A percentile compares a stretch with the other conserved stretches of the same genome.
phyloP scores from a whole-genome alignment of 2,888 invertebrate genomes.

The Argyresthia goedartella region DNA sequence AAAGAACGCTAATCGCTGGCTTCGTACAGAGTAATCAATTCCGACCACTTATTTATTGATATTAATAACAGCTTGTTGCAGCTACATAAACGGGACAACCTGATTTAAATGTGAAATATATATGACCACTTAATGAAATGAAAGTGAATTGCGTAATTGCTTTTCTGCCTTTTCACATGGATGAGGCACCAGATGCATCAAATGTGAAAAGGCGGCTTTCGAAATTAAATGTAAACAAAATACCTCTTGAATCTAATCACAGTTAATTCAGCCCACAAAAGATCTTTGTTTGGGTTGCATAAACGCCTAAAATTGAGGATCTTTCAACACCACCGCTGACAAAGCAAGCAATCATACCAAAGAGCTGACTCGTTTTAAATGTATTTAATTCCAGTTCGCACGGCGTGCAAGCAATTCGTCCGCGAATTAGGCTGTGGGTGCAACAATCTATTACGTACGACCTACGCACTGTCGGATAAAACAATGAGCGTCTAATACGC shows the following conservation, averaged over 20 bases:
- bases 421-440: conserved; percentile 33
- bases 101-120: too few species aligned
- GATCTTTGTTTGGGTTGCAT: not conserved
- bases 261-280: not conserved
- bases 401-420: not conserved
- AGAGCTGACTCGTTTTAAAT: not conserved
- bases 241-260: not conserved
- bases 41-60: conserved; percentile 17
- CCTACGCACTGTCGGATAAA: conserved; percentile 36
- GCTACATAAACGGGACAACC: not conserved
- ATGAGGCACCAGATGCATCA: too few species aligned
- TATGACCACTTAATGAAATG: too few species aligned
- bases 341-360: not conserved
- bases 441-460: conserved; percentile 37
- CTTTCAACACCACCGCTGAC: conserved; percentile 1
- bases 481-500: conserved; percentile 43
- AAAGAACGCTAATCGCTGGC: conserved; percentile 2
- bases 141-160: too few species aligned
- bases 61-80: conserved; percentile 18
- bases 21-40: conserved; percentile 20
- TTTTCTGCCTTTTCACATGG: too few species aligned
- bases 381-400: conserved; percentile 3
- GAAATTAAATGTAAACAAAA: too few species aligned
- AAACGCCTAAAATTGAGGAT: not conserved
- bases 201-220: too few species aligned